phyloP scores from a whole-genome alignment of 2,113 vertebrate genomes.

The Sitta europaea region DNA sequence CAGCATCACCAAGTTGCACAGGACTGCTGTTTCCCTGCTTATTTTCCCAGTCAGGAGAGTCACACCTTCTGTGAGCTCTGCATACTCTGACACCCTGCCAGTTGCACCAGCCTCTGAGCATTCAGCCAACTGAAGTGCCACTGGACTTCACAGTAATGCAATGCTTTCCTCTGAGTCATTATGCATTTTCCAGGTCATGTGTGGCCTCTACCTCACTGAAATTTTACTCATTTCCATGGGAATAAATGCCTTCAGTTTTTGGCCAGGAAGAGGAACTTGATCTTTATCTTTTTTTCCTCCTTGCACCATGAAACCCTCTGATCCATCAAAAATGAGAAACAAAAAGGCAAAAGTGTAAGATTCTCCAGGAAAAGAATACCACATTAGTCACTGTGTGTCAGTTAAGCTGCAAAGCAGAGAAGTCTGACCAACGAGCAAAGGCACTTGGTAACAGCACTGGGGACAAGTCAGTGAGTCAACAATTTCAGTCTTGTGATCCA shows the following conservation, averaged over 20 bases:
- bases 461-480: slow-evolving; percentile 85
- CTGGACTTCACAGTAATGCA: neutral
- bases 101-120: neutral
- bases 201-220: neutral
- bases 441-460: slow-evolving; percentile 65
- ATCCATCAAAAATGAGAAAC: neutral
- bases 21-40: neutral
- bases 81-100: neutral
- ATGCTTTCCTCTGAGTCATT: neutral
- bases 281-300: neutral
- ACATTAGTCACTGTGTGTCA: slow-evolving; percentile 42
- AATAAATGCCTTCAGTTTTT: neutral
- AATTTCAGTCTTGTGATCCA: slow-evolving; percentile 88
- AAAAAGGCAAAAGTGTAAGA: neutral
- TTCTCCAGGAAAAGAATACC: neutral
- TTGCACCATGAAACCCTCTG: neutral
- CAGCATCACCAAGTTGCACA: neutral
- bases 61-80: neutral
- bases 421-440: slow-evolving; percentile 39
- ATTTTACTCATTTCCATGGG: neutral
- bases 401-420: slow-evolving; percentile 26
- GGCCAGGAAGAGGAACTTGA: neutral
- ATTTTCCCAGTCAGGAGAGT: neutral
- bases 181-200: neutral
- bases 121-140: neutral